Evolutionary conservation across 2,113 vertebrate genomes (phyloP), one percentile per base, ranked within the genome.

Genomic region (Antechinus flavipes): DNA sequence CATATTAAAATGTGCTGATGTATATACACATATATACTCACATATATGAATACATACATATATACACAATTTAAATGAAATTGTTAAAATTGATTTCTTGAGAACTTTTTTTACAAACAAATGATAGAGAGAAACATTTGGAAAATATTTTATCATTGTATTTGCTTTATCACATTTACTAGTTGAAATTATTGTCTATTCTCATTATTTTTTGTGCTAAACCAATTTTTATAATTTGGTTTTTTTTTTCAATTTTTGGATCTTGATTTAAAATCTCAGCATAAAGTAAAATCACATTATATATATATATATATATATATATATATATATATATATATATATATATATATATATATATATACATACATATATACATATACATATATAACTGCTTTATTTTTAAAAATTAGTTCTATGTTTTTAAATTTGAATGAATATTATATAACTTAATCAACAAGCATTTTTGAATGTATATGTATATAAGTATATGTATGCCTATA

Each of bases 1-100:
- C 93, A 97, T 97, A 94, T 54, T 93, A 92, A 93, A 97, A 54
- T 94, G 30, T 68, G 30, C 49, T 96, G 90, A 97, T 97, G 92
- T 91, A 84, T 94, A 91, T 42, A 92, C 76, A 93, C 23, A 55
- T 55, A 24, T 55, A 55, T 25, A 55, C 22, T 1, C 23, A 11
- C 2, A 27, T 27, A 3, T 58, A 27, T 58, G 24, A 5, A 27
- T 58, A 56, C 26, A 8, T 1, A 58, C 27, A 61, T 11, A 27
- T 27, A 61, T 11, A 61, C 27, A 61, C 2, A 52, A 61, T 61
- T 8, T 61, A 96, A 97, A 97, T 92, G 93, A 35, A 89, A 96
- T 90, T 94, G n/a, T 24, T 97, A 52, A 96, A 56, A 94, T 96
- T 25, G 56, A 55, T 92, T 97, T 94, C 96, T 16, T 0, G 27